phyloP scores from a whole-genome alignment of 2,888 invertebrate genomes.

The Mellilla xanthometata region DNA sequence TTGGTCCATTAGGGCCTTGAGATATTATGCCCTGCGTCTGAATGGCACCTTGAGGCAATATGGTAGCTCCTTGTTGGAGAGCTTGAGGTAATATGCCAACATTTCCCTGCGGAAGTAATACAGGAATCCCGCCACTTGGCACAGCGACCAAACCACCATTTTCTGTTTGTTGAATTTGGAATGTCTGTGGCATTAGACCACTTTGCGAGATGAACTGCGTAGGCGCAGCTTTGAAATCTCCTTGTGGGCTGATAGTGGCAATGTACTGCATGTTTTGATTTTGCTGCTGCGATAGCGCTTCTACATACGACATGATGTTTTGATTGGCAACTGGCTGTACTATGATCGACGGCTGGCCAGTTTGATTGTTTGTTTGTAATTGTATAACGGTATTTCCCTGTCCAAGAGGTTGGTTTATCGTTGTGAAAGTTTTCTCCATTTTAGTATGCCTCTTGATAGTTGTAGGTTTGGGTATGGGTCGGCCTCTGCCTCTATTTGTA shows the following conservation, averaged over 20 bases:
- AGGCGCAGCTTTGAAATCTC: slow-evolving; percentile 78
- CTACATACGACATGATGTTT: slow-evolving; percentile 86
- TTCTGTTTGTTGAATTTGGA: slow-evolving; percentile 84
- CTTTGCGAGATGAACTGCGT: slow-evolving; percentile 82
- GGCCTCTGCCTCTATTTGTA: slow-evolving; percentile 66
- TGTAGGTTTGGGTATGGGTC: slow-evolving; percentile 72
- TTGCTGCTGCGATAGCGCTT: slow-evolving; percentile 86
- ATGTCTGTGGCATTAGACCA: slow-evolving; percentile 81
- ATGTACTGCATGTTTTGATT: slow-evolving; percentile 90
- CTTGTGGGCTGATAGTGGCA: slow-evolving; percentile 86
- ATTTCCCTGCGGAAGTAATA: slow-evolving; percentile 77
- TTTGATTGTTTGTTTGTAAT: slow-evolving; percentile 79
- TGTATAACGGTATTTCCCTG: slow-evolving; percentile 80
- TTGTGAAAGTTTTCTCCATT: slow-evolving; percentile 72
- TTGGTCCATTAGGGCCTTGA: slow-evolving; percentile 80
- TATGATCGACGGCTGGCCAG: slow-evolving; percentile 85
- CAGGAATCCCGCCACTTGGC: slow-evolving; percentile 83
- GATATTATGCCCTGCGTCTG: slow-evolving; percentile 78
- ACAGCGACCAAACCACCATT: slow-evolving; percentile 83
- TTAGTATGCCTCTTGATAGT: slow-evolving; percentile 75
- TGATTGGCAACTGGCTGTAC: slow-evolving; percentile 85
- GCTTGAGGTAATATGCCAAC: slow-evolving; percentile 76
- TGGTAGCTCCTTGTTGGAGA: slow-evolving; percentile 79
- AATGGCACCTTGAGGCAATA: slow-evolving; percentile 82
- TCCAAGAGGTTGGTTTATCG: slow-evolving; percentile 74